Evolutionary conservation across 1,140 invertebrate species (phyloP), one percentile per base, ranked within the genome.

Genomic region (Trachymyrmex septentrionalis): DNA sequence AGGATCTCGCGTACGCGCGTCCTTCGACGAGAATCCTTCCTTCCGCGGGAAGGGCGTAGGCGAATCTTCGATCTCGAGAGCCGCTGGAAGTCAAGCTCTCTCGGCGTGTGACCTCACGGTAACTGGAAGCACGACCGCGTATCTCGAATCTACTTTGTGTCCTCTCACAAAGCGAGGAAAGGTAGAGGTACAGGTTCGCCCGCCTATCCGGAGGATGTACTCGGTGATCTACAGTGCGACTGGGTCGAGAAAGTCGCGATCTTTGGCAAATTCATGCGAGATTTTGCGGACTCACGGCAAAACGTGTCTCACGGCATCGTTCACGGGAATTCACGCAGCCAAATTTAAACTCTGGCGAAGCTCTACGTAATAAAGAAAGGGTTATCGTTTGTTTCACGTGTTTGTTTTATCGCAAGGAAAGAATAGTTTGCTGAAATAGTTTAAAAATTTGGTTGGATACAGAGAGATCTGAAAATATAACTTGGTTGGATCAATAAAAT

Each of bases 71-170:
- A 94, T 94, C 93, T 93, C 87, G 80, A 86, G 89, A 87, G 85
- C 87, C 87, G 87, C 86, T 88, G 87, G 80, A 88, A 93, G 90
- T 91, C 89, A 91, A 90, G 90, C 77, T 27, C 66, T 92, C 91
- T 91, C 86, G 77, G 73, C 84, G 24, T 80, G 75, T 88, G 82
- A 82, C 53, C 92, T 93, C 88, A 90, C 91, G 94, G 91, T 91
- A 94, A 94, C 93, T 94, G 91, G 91, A 88, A 93, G 91, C 92
- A 86, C 87, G 88, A 84, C 91, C 84, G 73, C 87, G 85, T 93
- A 94, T 94, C 93, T 95, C 92, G 91, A 91, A 95, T 95, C 93
- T 94, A 93, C 91, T 94, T 94, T 94, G 94, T 94, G 92, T 93
- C 91, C 91, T 92, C 91, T 91, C 90, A 91, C 90, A 66, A 67